These are phyloP conservation scores for Idaea biselata DNA, from an alignment of 2,888 invertebrate genomes.

Conservation along the genomic window DNA sequence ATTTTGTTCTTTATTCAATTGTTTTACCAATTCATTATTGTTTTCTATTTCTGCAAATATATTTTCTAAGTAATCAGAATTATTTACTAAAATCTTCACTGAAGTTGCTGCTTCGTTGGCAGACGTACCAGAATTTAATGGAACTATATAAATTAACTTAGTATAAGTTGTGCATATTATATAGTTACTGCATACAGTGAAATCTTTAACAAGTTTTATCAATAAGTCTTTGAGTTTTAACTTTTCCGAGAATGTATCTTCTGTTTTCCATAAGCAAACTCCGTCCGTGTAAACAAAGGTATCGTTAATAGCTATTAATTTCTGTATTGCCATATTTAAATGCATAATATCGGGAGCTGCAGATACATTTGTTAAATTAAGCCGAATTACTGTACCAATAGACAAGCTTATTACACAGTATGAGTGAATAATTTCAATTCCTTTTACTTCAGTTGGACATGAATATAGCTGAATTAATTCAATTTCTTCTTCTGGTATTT, in stretches of 20 bases:
- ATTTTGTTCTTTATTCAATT: slow-evolving; percentile 47
- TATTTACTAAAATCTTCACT: slow-evolving; percentile 48
- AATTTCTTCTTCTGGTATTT: slow-evolving; percentile 32
- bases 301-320: slow-evolving; percentile 40
- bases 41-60: slow-evolving; percentile 51
- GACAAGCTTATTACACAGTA: background rate
- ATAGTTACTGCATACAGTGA: slow-evolving; percentile 44
- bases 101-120: slow-evolving; percentile 42
- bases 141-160: slow-evolving; percentile 53
- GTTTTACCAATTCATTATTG: slow-evolving; percentile 44
- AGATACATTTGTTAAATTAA: slow-evolving; percentile 29
- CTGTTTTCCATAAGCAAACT: slow-evolving; percentile 55
- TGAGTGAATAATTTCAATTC: slow-evolving; percentile 40
- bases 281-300: slow-evolving; percentile 60
- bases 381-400: background rate
- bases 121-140: slow-evolving; percentile 19
- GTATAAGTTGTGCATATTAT: slow-evolving; percentile 61
- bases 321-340: slow-evolving; percentile 57
- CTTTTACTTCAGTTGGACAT: slow-evolving; percentile 55
- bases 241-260: slow-evolving; percentile 42
- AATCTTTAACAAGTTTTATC: slow-evolving; percentile 56
- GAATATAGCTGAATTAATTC: slow-evolving; percentile 45
- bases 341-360: slow-evolving; percentile 41
- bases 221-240: slow-evolving; percentile 47
- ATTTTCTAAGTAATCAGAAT: slow-evolving; percentile 48